A percentile compares a stretch with the other conserved stretches of the same genome.
Evolutionary conservation across 2,888 invertebrate genomes (phyloP).

Genomic region (Tinea semifulvella): DNA sequence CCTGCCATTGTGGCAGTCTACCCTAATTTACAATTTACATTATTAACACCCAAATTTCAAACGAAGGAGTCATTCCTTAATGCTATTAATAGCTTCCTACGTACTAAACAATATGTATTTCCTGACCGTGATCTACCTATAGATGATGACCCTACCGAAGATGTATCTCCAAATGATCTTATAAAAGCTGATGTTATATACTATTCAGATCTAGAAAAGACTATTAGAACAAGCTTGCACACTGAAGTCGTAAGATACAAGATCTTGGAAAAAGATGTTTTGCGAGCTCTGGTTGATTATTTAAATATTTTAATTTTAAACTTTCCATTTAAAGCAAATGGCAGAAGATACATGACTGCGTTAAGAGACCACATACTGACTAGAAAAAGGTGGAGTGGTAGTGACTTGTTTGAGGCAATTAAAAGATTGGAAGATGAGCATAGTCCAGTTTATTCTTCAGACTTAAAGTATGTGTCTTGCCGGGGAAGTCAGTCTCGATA

Average conservation of each 20-base stretch:
- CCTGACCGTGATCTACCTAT: slow-evolving; percentile 30
- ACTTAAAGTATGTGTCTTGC: slow-evolving; percentile 79
- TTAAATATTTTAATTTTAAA: slow-evolving; percentile 75
- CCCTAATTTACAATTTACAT: slow-evolving; percentile 37
- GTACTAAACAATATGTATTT: slow-evolving; percentile 50
- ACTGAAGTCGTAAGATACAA: slow-evolving; percentile 83
- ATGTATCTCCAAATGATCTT: slow-evolving; percentile 26
- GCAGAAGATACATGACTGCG: slow-evolving; percentile 70
- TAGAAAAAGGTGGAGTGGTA: slow-evolving; percentile 65
- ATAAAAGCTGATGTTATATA: slow-evolving; percentile 71
- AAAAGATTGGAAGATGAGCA: slow-evolving; percentile 59
- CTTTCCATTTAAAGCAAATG: slow-evolving; percentile 80
- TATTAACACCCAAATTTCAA: slow-evolving; percentile 44
- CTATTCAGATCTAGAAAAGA: slow-evolving; percentile 88
- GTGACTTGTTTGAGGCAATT: slow-evolving; percentile 66
- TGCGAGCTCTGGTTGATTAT: slow-evolving; percentile 79
- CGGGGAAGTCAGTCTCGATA: slow-evolving; percentile 76
- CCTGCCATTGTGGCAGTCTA: slow-evolving; percentile 65
- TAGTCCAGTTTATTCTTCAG: slow-evolving; percentile 62
- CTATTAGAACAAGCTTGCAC: slow-evolving; percentile 81
- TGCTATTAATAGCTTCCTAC: slow-evolving; percentile 63
- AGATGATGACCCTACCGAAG: slow-evolving; percentile 18
- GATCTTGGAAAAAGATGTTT: slow-evolving; percentile 73
- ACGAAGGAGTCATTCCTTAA: slow-evolving; percentile 50
- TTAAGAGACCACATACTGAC: slow-evolving; percentile 62